Evolutionary conservation across 2,113 vertebrate species (phyloP).

Genomic region (Lota lota): DNA sequence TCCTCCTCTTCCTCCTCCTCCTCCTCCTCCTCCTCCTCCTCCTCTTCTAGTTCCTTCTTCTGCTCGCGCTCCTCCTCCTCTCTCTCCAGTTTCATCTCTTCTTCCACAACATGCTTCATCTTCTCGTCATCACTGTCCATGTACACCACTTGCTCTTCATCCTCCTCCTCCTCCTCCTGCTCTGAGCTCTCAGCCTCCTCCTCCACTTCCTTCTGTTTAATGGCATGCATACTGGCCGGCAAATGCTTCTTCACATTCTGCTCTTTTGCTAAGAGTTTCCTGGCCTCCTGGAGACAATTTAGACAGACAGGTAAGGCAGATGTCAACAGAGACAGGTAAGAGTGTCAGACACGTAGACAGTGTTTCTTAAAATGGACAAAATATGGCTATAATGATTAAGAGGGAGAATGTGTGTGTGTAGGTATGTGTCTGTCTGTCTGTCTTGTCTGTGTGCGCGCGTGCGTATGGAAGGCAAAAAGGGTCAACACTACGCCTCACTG

Average conservation of each 20-base stretch:
- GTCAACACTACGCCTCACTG: too few species aligned
- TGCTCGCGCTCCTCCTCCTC: constrained; percentile 30
- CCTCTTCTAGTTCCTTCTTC: constrained; percentile 50
- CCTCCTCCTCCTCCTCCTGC: neutral
- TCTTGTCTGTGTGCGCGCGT: too few species aligned
- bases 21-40: constrained; percentile 38
- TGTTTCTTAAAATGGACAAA: too few species aligned
- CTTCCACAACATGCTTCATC: constrained; percentile 11
- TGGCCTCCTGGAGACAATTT: neutral
- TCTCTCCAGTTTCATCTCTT: constrained; percentile 5
- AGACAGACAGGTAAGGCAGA: constrained; percentile 12
- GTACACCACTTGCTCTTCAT: neutral
- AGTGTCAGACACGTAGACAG: too few species aligned
- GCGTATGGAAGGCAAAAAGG: too few species aligned
- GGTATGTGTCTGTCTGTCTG: too few species aligned
- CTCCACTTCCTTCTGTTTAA: neutral
- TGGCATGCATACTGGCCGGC: neutral
- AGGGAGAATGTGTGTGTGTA: too few species aligned
- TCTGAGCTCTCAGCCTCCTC: neutral
- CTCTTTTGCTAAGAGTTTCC: neutral
- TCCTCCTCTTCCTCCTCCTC: neutral
- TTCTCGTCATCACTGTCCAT: neutral
- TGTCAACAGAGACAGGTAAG: too few species aligned
- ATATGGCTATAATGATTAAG: too few species aligned
- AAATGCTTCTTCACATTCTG: neutral